These are phyloP conservation scores for Cochlearius cochlearius DNA, from an alignment of 2,113 vertebrate species.

Conservation along the genomic window DNA sequence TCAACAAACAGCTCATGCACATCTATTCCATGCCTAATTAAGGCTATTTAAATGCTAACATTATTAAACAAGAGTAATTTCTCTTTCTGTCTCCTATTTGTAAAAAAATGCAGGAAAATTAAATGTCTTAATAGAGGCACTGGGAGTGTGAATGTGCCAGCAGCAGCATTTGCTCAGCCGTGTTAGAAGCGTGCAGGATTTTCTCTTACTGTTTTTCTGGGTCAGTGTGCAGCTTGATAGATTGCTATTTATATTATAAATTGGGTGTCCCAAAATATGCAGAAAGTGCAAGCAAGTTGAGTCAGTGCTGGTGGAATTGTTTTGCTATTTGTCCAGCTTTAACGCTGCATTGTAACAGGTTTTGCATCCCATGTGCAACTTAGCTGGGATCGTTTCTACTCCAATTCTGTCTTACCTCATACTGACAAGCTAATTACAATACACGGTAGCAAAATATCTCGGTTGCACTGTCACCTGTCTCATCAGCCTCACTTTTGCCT, in stretches of 20 bases:
- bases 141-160: background rate
- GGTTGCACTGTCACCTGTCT: no score
- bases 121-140: background rate
- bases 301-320: background rate
- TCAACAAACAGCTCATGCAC: background rate
- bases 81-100: background rate
- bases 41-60: background rate
- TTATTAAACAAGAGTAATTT: background rate
- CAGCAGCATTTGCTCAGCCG: background rate
- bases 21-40: background rate
- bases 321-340: background rate
- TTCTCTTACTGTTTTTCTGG: background rate
- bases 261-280: background rate
- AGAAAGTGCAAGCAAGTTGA: background rate
- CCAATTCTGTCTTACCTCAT: background rate
- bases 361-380: background rate
- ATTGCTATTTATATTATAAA: background rate
- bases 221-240: background rate
- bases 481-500: background rate
- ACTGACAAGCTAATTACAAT: background rate
- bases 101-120: background rate
- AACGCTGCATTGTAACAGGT: background rate
- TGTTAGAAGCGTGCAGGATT: background rate
- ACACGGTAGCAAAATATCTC: background rate
- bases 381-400: background rate